Conservation (phyloP, 2,113 vertebrate genomes). For the Mastomys coucha region DNA sequence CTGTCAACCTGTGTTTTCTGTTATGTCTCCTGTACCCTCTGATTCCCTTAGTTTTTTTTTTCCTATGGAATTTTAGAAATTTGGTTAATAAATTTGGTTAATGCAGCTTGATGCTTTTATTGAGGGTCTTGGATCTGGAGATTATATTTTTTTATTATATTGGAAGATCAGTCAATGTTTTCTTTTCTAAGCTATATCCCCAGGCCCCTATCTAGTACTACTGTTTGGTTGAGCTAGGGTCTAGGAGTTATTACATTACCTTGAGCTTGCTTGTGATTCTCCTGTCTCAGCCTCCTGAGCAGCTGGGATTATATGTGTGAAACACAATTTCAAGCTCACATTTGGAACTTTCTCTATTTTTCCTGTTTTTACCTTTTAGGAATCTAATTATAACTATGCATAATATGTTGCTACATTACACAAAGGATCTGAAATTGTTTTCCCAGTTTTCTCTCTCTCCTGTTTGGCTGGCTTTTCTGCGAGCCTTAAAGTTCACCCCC, state of each 20-base stretch:
- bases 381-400: background rate
- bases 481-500: background rate
- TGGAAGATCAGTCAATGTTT: background rate
- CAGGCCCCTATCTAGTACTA: background rate
- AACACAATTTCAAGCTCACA: background rate
- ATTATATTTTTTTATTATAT: background rate
- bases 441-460: background rate
- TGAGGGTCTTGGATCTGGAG: background rate
- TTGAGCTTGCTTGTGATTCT: background rate
- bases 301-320: background rate
- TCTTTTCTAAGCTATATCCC: background rate
- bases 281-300: background rate
- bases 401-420: background rate
- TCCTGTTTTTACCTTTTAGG: background rate
- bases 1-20: background rate
- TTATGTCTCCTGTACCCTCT: background rate
- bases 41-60: background rate
- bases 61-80: background rate
- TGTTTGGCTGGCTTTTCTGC: background rate
- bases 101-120: background rate
- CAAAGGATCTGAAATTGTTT: background rate
- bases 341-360: conserved; percentile 13
- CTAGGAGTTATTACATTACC: background rate
- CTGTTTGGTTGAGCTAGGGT: background rate
- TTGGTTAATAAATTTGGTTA: background rate